These are phyloP conservation scores for Ommatoiulus sabulosus DNA, from an alignment of 2,888 invertebrate genomes.

Conservation along the genomic window DNA sequence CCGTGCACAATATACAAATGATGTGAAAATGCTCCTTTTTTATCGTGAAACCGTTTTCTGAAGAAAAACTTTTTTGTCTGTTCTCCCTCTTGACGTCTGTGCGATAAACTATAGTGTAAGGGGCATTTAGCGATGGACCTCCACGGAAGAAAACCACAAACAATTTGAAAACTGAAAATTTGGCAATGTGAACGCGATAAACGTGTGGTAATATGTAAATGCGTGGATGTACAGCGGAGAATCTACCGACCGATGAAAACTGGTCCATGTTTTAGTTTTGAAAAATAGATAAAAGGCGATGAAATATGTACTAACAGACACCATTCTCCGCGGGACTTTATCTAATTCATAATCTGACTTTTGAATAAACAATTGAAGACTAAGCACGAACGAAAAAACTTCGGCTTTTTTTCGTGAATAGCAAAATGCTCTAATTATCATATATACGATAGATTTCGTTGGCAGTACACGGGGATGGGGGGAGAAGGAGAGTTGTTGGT, in stretches of 20 bases:
- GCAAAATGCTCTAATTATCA: conserved; percentile 49
- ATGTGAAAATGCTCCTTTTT: conserved; percentile 4
- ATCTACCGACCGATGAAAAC: conserved; percentile 4
- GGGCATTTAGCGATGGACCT: conserved; percentile 47
- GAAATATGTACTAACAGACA: conserved; percentile 51
- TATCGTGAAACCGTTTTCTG: neutral
- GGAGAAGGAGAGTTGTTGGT: neutral
- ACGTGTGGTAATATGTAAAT: conserved; percentile 49
- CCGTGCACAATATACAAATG: conserved; percentile 31
- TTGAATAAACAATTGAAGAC: conserved; percentile 52
- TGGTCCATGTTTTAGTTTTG: conserved; percentile 31
- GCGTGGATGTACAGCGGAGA: neutral
- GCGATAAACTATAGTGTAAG: neutral
- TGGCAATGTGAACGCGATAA: conserved; percentile 34
- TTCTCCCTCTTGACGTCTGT: neutral
- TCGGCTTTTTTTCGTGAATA: conserved; percentile 46
- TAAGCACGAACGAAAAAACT: conserved; percentile 41
- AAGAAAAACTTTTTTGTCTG: neutral
- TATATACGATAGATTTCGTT: conserved; percentile 32
- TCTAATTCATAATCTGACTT: conserved; percentile 44
- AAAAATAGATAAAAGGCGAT: conserved; percentile 50
- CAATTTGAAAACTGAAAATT: conserved; percentile 38
- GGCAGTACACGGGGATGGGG: neutral
- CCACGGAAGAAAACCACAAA: conserved; percentile 47
- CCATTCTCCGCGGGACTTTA: conserved; percentile 49